phyloP scores from a whole-genome alignment of 30 jellyfish, hydroid and myxozoan genomes.

The Pseudorhiza aurosa region DNA sequence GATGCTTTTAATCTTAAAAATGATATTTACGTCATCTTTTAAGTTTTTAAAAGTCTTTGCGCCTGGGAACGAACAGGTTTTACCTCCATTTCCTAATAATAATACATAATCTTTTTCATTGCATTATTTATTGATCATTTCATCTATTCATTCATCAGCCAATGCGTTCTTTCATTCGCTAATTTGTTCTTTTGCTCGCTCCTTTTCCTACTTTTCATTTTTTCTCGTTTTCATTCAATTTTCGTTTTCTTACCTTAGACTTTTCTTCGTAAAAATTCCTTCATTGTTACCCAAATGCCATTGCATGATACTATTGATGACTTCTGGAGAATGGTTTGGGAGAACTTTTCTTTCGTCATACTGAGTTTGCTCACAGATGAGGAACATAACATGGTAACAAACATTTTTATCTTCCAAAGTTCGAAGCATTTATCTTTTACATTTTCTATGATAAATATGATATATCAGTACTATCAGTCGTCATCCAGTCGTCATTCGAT shows the following conservation, averaged over 20 bases:
- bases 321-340: constrained; percentile 95
- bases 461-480: too few species aligned
- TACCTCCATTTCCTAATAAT: too few species aligned
- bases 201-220: neutral
- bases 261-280: constrained; percentile 54
- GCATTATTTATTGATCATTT: neutral
- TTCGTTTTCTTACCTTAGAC: constrained; percentile 41
- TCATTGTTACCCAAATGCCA: constrained; percentile 90
- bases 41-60: too few species aligned
- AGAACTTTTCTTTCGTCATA: constrained; percentile 46
- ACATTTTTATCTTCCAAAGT: too few species aligned
- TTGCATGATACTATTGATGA: constrained; percentile 81
- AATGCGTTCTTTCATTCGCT: neutral
- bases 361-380: constrained; percentile 78
- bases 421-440: too few species aligned
- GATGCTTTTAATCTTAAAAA: too few species aligned
- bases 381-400: constrained; percentile 64
- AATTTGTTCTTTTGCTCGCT: neutral
- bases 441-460: too few species aligned
- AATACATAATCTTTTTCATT: neutral
- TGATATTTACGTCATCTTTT: too few species aligned
- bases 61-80: too few species aligned
- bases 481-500: too few species aligned
- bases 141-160: too few species aligned
- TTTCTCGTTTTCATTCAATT: neutral